These are phyloP conservation scores for Stratiomys singularior DNA, from an alignment of 2,888 invertebrate species.

Conservation along the genomic window DNA sequence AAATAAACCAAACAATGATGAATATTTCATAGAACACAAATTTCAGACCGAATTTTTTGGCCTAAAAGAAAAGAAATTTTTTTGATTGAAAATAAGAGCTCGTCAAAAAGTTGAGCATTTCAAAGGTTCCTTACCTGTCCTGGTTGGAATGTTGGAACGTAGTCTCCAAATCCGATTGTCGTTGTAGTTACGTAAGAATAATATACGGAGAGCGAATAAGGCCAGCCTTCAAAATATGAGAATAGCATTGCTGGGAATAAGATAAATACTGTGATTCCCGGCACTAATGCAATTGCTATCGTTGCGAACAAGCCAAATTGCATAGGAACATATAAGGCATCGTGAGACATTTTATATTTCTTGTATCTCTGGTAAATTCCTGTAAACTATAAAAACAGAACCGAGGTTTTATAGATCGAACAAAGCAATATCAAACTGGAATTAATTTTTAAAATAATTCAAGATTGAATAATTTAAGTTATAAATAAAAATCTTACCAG, in stretches of 20 bases:
- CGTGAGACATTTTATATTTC: constrained; percentile 71
- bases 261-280: constrained; percentile 87
- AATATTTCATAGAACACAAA: constrained; percentile 82
- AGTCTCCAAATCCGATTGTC: constrained; percentile 94
- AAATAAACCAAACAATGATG: constrained; percentile 88
- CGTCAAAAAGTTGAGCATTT: background rate
- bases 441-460: constrained; percentile 28
- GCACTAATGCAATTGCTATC: constrained; percentile 85
- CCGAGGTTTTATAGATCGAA: background rate
- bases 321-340: constrained; percentile 72
- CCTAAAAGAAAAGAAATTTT: constrained; percentile 55
- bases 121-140: constrained; percentile 61
- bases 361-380: constrained; percentile 85
- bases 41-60: constrained; percentile 68
- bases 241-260: constrained; percentile 87
- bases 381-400: constrained; percentile 76
- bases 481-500: constrained; percentile 69
- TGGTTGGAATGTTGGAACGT: constrained; percentile 74
- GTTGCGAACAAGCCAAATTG: constrained; percentile 81
- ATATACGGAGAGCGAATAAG: constrained; percentile 84
- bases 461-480: background rate
- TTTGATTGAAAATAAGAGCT: background rate
- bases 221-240: constrained; percentile 86
- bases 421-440: background rate
- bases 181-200: constrained; percentile 88